Evolutionary conservation across 2,888 invertebrate species (phyloP), one percentile per base, ranked within the genome.

Genomic region (Drosophila affinis): DNA sequence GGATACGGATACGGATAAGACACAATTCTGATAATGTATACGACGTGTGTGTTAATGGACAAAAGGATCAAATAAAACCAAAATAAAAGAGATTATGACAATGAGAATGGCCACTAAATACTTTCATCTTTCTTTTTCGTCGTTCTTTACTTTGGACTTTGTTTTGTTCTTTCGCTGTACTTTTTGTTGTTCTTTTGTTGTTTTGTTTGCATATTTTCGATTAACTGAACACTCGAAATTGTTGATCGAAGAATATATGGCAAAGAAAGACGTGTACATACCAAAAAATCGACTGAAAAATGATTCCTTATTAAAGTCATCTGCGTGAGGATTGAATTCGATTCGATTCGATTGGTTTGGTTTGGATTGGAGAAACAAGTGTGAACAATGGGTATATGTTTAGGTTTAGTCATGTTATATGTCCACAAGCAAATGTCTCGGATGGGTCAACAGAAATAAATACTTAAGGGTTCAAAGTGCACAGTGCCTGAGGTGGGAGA

Each of bases 201-300:
- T 51, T 24, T n/a, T 45, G 12, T 10, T 12, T 44, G 52, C 49
- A 54, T 69, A 59, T 65, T 56, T 64, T 65, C 51, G 46, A 69
- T 87, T 87, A 87, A 86, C 88, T 86, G 83, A 88, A 85, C 83
- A 86, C 88, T 73, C 61, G 69, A 73, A 75, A 53, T 56, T 73
- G 56, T 62, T 55, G 72, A 72, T 70, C 53, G 56, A 27, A 71
- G 21, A 39, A 14, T 14, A 45, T 68, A 52, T 44, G 39, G 29
- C 45, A 24, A 54, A 12, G 21, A 56, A 55, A 57, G 68, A 67
- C 47, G 48, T 76, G 79, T 83, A 83, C 83, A 81, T 83, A 83
- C 83, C 83, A 80, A 88, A 88, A 76, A 88, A 83, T 80, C 83
- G 83, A 83, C 83, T 69, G 71, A 83, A 88, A 83, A 83, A 83